phyloP scores from a whole-genome alignment of 2,797 vertebrate species.

The Karalla daura region DNA sequence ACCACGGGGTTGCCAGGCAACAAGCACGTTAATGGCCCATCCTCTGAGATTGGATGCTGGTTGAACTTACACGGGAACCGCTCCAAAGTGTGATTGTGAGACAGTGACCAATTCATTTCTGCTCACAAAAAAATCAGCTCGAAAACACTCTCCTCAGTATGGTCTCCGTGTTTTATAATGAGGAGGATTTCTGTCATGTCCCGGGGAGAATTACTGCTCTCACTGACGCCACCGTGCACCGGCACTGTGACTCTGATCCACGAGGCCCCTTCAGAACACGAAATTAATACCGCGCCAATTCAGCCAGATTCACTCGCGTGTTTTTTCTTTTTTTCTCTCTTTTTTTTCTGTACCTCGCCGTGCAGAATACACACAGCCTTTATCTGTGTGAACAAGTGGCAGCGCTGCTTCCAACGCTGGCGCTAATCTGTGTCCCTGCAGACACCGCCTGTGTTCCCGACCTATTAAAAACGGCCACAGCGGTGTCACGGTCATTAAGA shows the following conservation, averaged over 20 bases:
- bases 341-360: conserved; percentile 6
- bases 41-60: no score
- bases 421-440: conserved; percentile 59
- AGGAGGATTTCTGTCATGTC: background rate
- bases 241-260: background rate
- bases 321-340: conserved; percentile 2
- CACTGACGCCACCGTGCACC: background rate
- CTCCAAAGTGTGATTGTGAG: background rate
- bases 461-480: conserved; percentile 63
- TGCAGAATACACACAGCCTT: conserved; percentile 29
- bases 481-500: conserved; percentile 68
- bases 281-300: background rate
- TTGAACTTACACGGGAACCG: background rate
- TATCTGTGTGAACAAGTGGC: conserved; percentile 55
- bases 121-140: no score
- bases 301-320: background rate
- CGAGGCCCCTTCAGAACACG: no score
- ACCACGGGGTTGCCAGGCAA: background rate
- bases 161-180: background rate
- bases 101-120: background rate
- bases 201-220: background rate
- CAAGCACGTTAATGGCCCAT: no score
- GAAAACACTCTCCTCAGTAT: background rate
- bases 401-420: conserved; percentile 14
- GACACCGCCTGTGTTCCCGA: conserved; percentile 58